A percentile compares a stretch with the other conserved stretches of the same genome.
Evolutionary conservation across 2,888 invertebrate species (phyloP).

Genomic region (Himalopsyche anomala): DNA sequence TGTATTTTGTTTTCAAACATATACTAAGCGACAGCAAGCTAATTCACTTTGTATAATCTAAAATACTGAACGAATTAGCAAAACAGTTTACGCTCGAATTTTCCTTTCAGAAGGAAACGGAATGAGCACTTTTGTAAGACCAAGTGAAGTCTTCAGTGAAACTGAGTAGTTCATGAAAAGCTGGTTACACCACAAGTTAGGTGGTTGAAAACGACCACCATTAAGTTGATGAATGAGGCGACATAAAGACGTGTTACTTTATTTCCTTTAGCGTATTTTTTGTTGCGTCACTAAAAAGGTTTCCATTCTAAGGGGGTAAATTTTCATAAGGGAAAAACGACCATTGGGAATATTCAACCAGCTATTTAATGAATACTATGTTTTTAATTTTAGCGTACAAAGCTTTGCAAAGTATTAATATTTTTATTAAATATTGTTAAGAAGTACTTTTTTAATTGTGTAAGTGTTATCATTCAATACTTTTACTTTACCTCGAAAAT

Average conservation of each 20-base stretch:
- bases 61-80: neutral
- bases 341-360: neutral
- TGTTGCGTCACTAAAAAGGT: neutral
- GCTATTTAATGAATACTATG: neutral
- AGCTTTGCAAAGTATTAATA: too few species aligned
- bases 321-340: neutral
- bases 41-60: neutral
- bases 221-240: constrained; percentile 11
- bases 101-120: neutral
- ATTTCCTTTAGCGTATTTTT: constrained; percentile 11
- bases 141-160: neutral
- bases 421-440: too few species aligned
- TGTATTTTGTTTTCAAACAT: too few species aligned
- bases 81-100: neutral
- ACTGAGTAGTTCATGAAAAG: neutral
- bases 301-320: neutral
- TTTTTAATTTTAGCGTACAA: neutral
- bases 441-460: too few species aligned
- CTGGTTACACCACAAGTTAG: neutral
- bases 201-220: constrained; percentile 1
- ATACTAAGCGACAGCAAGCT: too few species aligned
- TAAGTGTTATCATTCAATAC: too few species aligned
- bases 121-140: neutral
- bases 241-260: constrained; percentile 17
- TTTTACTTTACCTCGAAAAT: too few species aligned